Percentiles rank a stretch among this genome's conserved stretches.
Conservation (phyloP, 2,888 invertebrate species). For the Eupithecia abbreviata region DNA sequence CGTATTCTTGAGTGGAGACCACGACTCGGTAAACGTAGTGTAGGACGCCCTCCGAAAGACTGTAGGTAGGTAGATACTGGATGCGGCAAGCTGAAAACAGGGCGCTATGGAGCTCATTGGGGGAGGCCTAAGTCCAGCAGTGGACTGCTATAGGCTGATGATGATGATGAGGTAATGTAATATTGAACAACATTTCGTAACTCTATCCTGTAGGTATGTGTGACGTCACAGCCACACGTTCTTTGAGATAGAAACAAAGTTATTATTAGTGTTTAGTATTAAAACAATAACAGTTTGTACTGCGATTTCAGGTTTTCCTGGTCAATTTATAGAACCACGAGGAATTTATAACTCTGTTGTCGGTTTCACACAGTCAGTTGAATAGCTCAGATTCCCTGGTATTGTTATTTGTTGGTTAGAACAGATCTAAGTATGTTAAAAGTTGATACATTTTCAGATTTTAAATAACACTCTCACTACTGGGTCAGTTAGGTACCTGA, state of each 20-base stretch:
- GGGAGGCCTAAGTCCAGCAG: too few species aligned
- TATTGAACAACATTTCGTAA: background rate
- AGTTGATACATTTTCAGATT: background rate
- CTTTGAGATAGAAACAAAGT: constrained; percentile 23
- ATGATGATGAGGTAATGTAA: background rate
- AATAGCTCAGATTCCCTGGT: background rate
- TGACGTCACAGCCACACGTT: constrained; percentile 22
- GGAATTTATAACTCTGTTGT: constrained; percentile 1
- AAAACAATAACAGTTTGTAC: constrained; percentile 15
- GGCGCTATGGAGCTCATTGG: too few species aligned
- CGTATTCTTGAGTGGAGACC: too few species aligned
- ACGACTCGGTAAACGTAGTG: too few species aligned
- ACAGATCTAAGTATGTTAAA: background rate
- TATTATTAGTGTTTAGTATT: constrained; percentile 9
- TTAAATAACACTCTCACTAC: too few species aligned
- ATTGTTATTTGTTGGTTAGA: background rate
- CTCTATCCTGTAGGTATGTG: background rate
- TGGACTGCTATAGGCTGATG: too few species aligned
- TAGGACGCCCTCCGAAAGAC: too few species aligned
- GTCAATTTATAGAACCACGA: constrained; percentile 11
- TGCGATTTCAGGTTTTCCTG: constrained; percentile 17
- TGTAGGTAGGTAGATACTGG: too few species aligned
- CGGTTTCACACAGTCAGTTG: background rate
- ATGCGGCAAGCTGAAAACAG: too few species aligned
- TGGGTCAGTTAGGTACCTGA: too few species aligned